Evolutionary conservation across 2,888 invertebrate species (phyloP).

Genomic region (Plagodis dolabraria): DNA sequence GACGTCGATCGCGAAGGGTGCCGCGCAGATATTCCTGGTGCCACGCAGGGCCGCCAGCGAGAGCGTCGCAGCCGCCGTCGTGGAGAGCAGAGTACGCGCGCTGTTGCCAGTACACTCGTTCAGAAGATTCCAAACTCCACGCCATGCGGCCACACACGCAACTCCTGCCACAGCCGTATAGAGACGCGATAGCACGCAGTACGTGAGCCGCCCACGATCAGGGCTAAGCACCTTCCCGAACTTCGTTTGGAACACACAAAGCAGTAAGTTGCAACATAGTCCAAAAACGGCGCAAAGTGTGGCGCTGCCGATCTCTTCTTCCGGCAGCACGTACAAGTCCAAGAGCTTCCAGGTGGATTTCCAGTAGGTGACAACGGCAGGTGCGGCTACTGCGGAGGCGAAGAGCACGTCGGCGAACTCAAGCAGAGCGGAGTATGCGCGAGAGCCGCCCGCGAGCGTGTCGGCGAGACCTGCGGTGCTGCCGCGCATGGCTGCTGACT

Average conservation of each 20-base stretch:
- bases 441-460: conserved; percentile 84
- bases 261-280: conserved; percentile 87
- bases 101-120: conserved; percentile 88
- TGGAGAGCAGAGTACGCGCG: conserved; percentile 85
- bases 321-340: conserved; percentile 89
- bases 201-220: conserved; percentile 87
- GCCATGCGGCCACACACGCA: conserved; percentile 94
- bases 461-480: conserved; percentile 88
- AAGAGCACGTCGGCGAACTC: conserved; percentile 89
- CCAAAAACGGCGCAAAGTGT: conserved; percentile 89
- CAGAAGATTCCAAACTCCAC: conserved; percentile 92
- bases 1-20: conserved; percentile 91
- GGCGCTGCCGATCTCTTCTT: conserved; percentile 85
- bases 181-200: conserved; percentile 88
- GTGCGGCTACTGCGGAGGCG: conserved; percentile 90
- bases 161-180: conserved; percentile 91
- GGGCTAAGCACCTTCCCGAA: conserved; percentile 85
- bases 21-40: conserved; percentile 91
- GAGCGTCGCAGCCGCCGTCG: conserved; percentile 87
- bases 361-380: conserved; percentile 94
- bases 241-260: conserved; percentile 88
- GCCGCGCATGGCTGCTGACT: conserved; percentile 84
- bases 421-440: conserved; percentile 81
- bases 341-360: conserved; percentile 93
- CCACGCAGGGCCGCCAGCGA: conserved; percentile 89